These are phyloP conservation scores for Lagocephalus sceleratus DNA, from an alignment of 2,797 vertebrate genomes.

Conservation along the genomic window DNA sequence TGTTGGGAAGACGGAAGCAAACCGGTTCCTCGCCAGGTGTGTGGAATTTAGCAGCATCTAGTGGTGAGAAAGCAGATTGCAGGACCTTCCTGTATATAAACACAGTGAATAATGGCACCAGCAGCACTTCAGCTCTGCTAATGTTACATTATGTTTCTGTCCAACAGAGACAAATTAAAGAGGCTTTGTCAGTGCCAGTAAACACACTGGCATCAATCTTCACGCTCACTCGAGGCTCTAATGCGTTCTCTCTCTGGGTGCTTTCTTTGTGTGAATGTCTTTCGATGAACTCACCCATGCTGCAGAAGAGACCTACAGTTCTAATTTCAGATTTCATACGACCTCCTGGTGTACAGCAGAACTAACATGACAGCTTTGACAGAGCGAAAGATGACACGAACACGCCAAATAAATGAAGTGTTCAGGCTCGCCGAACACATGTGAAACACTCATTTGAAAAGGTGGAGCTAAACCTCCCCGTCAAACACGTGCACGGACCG, in stretches of 20 bases:
- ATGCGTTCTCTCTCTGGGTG: constrained; percentile 17
- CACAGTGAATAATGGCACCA: too few relatives aligned
- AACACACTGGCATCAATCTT: constrained; percentile 9
- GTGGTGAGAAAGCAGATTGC: not conserved
- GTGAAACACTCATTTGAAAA: too few relatives aligned
- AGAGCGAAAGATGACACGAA: not conserved
- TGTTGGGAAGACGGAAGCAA: not conserved
- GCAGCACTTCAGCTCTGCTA: not conserved
- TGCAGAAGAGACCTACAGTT: not conserved
- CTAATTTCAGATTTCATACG: not conserved
- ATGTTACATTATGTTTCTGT: not conserved
- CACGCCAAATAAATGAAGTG: constrained; percentile 1
- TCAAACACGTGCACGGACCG: too few relatives aligned
- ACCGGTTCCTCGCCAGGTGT: too few relatives aligned
- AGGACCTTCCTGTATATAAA: not conserved
- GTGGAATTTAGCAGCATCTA: not conserved
- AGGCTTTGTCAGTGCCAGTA: constrained; percentile 16
- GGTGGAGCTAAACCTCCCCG: too few relatives aligned
- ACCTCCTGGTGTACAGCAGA: not conserved
- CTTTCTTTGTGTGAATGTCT: constrained; percentile 6
- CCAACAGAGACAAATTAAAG: constrained; percentile 4
- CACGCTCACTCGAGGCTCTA: not conserved
- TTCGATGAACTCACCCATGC: constrained; percentile 18
- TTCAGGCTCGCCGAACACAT: too few relatives aligned
- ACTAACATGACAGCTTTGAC: not conserved